A percentile compares a stretch with the other conserved stretches of the same genome.
phyloP scores from a whole-genome alignment of 2,797 vertebrate genomes.

The Rhinichthys osculus region DNA sequence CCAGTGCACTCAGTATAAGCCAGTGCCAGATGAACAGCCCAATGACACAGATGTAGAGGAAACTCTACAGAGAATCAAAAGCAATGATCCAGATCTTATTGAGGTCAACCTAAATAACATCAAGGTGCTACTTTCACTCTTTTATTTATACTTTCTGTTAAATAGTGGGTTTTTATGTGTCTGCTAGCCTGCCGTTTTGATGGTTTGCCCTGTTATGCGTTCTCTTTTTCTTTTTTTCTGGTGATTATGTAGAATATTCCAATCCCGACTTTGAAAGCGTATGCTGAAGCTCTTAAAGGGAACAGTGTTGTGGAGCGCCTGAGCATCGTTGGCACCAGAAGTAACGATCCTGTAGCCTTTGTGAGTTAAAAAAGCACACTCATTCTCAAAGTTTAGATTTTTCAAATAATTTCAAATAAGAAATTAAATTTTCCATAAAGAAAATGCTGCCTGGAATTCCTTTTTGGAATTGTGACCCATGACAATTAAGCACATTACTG shows the following conservation, averaged over 20 bases:
- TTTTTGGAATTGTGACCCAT: neutral
- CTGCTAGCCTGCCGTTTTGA: neutral
- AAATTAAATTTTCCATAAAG: neutral
- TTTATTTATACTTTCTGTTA: neutral
- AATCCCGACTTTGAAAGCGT: slow-evolving; percentile 88
- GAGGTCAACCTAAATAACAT: slow-evolving; percentile 99
- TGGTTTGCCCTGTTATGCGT: neutral
- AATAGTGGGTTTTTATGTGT: neutral
- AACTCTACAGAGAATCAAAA: slow-evolving; percentile 87
- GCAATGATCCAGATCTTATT: slow-evolving; percentile 89
- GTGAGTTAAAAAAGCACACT: slow-evolving; percentile 77
- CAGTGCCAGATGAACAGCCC: slow-evolving; percentile 93
- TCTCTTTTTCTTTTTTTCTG: slow-evolving; percentile 40
- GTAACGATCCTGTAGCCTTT: slow-evolving; percentile 93
- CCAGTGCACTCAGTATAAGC: slow-evolving; percentile 96
- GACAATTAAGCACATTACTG: neutral
- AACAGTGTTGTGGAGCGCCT: slow-evolving; percentile 91
- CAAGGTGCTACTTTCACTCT: slow-evolving; percentile 75
- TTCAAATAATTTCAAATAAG: neutral
- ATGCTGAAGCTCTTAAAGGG: slow-evolving; percentile 88
- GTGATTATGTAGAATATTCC: slow-evolving; percentile 89
- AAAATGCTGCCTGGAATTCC: neutral
- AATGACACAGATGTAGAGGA: slow-evolving; percentile 94
- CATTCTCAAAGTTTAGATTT: neutral
- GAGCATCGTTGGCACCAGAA: slow-evolving; percentile 94